Percentiles rank a stretch among this genome's conserved stretches.
These are phyloP conservation scores for Amyelois transitella DNA, from an alignment of 1,140 invertebrate species.

Conservation along the genomic window DNA sequence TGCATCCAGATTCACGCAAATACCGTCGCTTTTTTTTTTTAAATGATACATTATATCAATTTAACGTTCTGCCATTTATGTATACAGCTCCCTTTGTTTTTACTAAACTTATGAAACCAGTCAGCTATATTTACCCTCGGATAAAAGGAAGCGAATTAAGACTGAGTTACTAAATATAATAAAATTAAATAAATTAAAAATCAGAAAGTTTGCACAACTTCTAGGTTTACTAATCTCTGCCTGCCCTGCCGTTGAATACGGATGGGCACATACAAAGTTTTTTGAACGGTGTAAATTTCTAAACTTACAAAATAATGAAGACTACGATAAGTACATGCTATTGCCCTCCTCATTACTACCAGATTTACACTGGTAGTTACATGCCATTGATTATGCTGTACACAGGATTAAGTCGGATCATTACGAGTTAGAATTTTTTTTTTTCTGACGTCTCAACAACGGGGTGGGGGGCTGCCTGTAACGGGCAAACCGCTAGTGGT, in stretches of 20 bases:
- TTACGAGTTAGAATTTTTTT: constrained; percentile 3
- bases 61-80: too few species aligned
- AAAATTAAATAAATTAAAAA: constrained; percentile 4
- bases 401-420: neutral
- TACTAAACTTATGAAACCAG: too few species aligned
- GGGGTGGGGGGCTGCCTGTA: constrained; percentile 11
- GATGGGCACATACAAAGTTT: constrained; percentile 9
- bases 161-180: too few species aligned
- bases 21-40: too few species aligned
- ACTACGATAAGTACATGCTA: constrained; percentile 8
- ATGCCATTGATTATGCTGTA: neutral
- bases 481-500: constrained; percentile 5
- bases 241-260: constrained; percentile 8
- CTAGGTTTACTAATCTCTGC: constrained; percentile 1
- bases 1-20: too few species aligned
- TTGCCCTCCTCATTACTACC: neutral
- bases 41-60: too few species aligned
- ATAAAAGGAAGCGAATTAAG: too few species aligned
- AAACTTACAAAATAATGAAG: constrained; percentile 4
- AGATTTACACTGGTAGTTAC: constrained; percentile 3
- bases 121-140: too few species aligned
- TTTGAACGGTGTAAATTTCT: constrained; percentile 6
- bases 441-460: constrained; percentile 11
- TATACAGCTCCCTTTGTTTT: too few species aligned
- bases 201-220: constrained; percentile 8